Percentiles rank a stretch among this genome's conserved stretches.
These are phyloP conservation scores for Pithys albifrons DNA, from an alignment of 2,113 vertebrate species.

Conservation along the genomic window DNA sequence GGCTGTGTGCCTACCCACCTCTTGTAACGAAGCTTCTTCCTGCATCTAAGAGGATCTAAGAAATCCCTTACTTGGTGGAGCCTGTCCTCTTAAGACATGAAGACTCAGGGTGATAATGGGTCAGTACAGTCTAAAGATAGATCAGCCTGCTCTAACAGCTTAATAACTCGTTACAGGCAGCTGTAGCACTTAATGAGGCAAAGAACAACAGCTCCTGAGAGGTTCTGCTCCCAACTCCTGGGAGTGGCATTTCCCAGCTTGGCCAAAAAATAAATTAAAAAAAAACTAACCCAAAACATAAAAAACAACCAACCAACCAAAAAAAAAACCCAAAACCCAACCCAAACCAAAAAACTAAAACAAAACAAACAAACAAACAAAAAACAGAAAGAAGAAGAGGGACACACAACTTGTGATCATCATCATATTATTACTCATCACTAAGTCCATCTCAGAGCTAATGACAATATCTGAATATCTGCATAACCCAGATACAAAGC, in stretches of 20 bases:
- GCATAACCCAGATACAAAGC: neutral
- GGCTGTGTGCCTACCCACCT: neutral
- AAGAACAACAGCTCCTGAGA: neutral
- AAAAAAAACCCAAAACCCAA: neutral
- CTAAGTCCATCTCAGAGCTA: neutral
- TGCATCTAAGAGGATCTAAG: slow-evolving; percentile 53
- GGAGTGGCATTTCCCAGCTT: neutral
- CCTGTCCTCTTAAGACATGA: neutral
- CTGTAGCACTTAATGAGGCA: neutral
- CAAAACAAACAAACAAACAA: no score
- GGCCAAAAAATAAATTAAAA: neutral
- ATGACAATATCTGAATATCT: neutral
- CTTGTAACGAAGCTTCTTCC: neutral
- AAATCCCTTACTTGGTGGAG: slow-evolving; percentile 39
- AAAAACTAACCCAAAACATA: no score
- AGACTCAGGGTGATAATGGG: neutral
- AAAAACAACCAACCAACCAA: no score
- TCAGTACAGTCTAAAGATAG: slow-evolving; percentile 56
- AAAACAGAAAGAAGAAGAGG: fast-evolving
- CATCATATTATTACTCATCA: neutral
- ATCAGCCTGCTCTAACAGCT: slow-evolving; percentile 19
- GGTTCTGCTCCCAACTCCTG: neutral
- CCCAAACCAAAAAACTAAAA: no score
- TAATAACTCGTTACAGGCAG: slow-evolving; percentile 22
- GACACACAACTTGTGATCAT: neutral